These are phyloP conservation scores for Lethocerus indicus DNA, from an alignment of 1,140 invertebrate species.

Conservation along the genomic window DNA sequence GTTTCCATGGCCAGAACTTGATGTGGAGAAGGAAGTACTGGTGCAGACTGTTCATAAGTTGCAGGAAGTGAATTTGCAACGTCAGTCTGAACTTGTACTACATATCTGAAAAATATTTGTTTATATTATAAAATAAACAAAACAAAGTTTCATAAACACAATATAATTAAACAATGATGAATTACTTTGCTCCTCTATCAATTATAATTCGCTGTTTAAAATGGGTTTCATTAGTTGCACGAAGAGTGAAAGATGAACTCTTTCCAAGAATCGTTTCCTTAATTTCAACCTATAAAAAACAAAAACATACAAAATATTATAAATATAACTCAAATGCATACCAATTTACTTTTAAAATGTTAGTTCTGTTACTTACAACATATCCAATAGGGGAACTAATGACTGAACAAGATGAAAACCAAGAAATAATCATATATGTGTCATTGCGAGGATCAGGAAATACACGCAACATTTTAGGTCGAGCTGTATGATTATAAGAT, in stretches of 20 bases:
- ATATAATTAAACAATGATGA: neutral
- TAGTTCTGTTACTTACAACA: slow-evolving; percentile 28
- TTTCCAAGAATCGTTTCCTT: slow-evolving; percentile 31
- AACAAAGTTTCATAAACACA: neutral
- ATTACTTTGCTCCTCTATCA: slow-evolving; percentile 5
- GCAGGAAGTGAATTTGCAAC: neutral
- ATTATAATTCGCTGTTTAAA: slow-evolving; percentile 24
- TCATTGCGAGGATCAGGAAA: slow-evolving; percentile 15
- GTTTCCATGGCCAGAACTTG: slow-evolving; percentile 37
- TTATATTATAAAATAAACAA: neutral
- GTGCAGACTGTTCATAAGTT: slow-evolving; percentile 30
- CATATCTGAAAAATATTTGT: slow-evolving; percentile 1
- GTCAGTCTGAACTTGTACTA: slow-evolving; percentile 2
- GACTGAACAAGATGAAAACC: slow-evolving; percentile 30
- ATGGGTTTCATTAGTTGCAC: slow-evolving; percentile 25
- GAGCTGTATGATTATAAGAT: slow-evolving; percentile 36
- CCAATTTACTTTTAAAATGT: too few species aligned
- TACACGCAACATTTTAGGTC: slow-evolving; percentile 35
- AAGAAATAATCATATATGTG: slow-evolving; percentile 26
- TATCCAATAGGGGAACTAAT: slow-evolving; percentile 35
- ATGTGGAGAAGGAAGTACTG: slow-evolving; percentile 40
- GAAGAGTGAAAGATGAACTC: slow-evolving; percentile 26
- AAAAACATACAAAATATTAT: slow-evolving; percentile 10
- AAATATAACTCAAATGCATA: neutral
- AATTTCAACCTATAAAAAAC: slow-evolving; percentile 30